Evolutionary conservation across 2,797 vertebrate genomes (phyloP).

Genomic region (Zalophus californianus): DNA sequence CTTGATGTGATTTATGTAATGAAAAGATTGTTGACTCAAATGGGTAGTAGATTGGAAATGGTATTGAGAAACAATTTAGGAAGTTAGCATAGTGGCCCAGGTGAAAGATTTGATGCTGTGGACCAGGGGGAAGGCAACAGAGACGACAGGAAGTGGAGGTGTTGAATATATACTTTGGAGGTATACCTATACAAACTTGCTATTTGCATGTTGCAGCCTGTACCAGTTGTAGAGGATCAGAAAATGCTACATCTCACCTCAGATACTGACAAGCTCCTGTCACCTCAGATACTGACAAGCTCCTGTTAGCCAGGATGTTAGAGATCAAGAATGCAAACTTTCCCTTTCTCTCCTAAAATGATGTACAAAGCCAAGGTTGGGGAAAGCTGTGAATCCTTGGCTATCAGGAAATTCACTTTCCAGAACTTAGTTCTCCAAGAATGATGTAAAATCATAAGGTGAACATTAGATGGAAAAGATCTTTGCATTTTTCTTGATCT

Average conservation of each 20-base stretch:
- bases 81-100: neutral
- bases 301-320: neutral
- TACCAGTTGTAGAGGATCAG: neutral
- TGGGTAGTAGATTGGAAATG: neutral
- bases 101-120: neutral
- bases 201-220: neutral
- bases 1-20: neutral
- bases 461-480: neutral
- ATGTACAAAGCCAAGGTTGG: neutral
- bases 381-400: neutral
- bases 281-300: neutral
- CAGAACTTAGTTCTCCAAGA: neutral
- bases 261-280: neutral
- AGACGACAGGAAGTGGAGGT: neutral
- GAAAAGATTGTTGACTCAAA: neutral
- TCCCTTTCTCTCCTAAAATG: neutral
- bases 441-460: neutral
- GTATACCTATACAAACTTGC: no score
- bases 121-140: neutral
- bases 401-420: neutral
- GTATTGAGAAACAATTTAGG: neutral
- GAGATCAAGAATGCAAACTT: neutral
- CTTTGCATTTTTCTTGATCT: neutral
- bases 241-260: neutral
- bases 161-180: neutral